Evolutionary conservation across 2,888 invertebrate genomes (phyloP), one percentile per base, ranked within the genome.

Genomic region (Tachystola acroxantha): DNA sequence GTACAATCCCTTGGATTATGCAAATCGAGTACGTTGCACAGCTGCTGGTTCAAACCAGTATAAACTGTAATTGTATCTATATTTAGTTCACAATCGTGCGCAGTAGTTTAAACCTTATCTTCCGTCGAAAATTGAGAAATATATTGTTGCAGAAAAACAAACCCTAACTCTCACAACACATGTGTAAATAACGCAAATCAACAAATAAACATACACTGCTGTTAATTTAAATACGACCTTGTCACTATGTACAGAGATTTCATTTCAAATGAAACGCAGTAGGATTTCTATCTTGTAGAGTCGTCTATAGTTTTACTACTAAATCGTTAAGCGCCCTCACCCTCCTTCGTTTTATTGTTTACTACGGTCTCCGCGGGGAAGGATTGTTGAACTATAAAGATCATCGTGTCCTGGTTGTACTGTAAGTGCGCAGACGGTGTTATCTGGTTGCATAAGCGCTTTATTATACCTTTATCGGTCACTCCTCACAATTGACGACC

Each of bases 391-490:
- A n/a, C n/a, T 4, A 1, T n/a, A 24, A n/a, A 24, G 24, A 9
- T 24, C 24, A 24, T 24, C 24, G n/a, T 9, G n/a, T 24, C n/a
- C 24, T 24, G 24, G 24, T 24, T n/a, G n/a, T 4, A 2, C n/a
- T 9, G 9, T 27, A 27, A 12, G 11, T 73, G 72, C 74, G 74
- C 71, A 75, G 58, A 51, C 53, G 42, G 48, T 52, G 63, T 72
- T 78, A 77, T 78, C 74, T 63, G 45, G 66, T 82, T 82, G 77
- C 79, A 77, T 79, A 81, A 81, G 74, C 65, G 67, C 67, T 59
- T 16, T 16, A 70, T 75, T 73, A 74, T 74, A 56, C 46, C 64
- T 68, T 71, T 76, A 74, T 77, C 74, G 70, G 68, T 62, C 59
- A 62, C 54, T 55, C 6, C 6, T 16, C 16, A n/a, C n/a, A n/a